Evolutionary conservation across 2,888 invertebrate species (phyloP), one percentile per base, ranked within the genome.

Genomic region (Lampropteryx suffumata): DNA sequence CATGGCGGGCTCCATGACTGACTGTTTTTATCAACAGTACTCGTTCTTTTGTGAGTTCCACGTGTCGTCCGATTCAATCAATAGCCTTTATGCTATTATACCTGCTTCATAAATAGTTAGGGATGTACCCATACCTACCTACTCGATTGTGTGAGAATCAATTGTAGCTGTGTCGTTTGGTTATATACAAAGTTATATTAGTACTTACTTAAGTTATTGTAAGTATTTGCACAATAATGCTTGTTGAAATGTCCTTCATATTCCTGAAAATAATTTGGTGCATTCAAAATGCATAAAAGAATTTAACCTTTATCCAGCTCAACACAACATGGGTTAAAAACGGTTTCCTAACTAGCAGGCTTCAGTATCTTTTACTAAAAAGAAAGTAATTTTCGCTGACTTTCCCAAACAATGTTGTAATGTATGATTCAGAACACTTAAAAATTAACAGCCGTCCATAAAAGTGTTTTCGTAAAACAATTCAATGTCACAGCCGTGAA

Each of bases 401-500:
- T 35, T 29, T 44, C 35, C 13, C 17, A 37, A 49, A 40, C 37
- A 40, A 14, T 47, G 28, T 34, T 12, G 12, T 29, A 40, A 34
- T 35, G 35, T 29, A 41, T 39, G 37, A 43, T 35, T 40, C 33
- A 50, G 26, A 41, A 36, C 32, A 46, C 45, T 50, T 13, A 41
- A 41, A 51, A 36, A 27, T 50, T 51, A 10, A 51, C 36, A 36
- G 41, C 41, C 41, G 28, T 7, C 50, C 9, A 36, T 51, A 46
- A 51, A 50, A 51, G 10, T 42, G 32, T 51, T 46, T 45, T 51
- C 17, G 35, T 27, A 35, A 37, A 43, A 41, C 50, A 45, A 32
- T 41, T 51, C 50, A 51, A 51, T 41, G 50, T 41, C 41, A 46
- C 7, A 40, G 37, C 44, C 50, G 50, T 51, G 50, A 41, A 51